Percentiles rank a stretch among this genome's conserved stretches.
phyloP scores from a whole-genome alignment of 2,113 vertebrate species.

The Electrona antarctica region DNA sequence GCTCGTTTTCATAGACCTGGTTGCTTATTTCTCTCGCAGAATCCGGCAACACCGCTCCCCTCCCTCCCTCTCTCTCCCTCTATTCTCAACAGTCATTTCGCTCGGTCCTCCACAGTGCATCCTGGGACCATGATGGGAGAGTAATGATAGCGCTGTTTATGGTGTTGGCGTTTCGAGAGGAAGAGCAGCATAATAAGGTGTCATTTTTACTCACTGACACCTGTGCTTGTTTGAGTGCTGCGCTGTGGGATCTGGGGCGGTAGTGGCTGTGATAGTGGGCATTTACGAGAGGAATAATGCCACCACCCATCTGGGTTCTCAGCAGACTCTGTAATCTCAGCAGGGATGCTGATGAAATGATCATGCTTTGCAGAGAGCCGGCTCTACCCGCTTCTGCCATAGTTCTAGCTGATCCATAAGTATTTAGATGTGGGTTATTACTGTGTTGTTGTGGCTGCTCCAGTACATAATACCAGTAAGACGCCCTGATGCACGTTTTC shows the following conservation, averaged over 20 bases:
- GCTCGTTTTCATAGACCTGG: no score
- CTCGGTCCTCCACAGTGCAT: background rate
- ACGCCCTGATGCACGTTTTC: no score
- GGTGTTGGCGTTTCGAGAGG: slow-evolving; percentile 13
- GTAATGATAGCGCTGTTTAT: slow-evolving; percentile 44
- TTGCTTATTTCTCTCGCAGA: no score
- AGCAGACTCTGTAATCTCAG: background rate
- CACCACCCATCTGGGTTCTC: slow-evolving; percentile 22
- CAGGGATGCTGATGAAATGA: background rate
- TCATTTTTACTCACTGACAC: slow-evolving; percentile 37
- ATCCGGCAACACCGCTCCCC: background rate
- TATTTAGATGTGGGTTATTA: no score
- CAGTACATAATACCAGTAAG: no score
- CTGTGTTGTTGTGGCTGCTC: no score
- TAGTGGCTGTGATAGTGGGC: slow-evolving; percentile 15
- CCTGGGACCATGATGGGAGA: slow-evolving; percentile 14
- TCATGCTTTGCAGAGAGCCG: background rate
- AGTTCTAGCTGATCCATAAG: background rate
- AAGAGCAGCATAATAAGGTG: slow-evolving; percentile 35
- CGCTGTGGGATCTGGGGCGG: slow-evolving; percentile 15
- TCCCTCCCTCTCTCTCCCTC: background rate
- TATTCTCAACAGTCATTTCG: slow-evolving; percentile 48
- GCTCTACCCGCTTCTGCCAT: background rate
- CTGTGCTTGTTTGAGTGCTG: slow-evolving; percentile 32
- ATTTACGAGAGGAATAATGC: slow-evolving; percentile 31